These are phyloP conservation scores for Gonatopus flavifemur DNA, from an alignment of 1,140 invertebrate genomes.

Conservation along the genomic window DNA sequence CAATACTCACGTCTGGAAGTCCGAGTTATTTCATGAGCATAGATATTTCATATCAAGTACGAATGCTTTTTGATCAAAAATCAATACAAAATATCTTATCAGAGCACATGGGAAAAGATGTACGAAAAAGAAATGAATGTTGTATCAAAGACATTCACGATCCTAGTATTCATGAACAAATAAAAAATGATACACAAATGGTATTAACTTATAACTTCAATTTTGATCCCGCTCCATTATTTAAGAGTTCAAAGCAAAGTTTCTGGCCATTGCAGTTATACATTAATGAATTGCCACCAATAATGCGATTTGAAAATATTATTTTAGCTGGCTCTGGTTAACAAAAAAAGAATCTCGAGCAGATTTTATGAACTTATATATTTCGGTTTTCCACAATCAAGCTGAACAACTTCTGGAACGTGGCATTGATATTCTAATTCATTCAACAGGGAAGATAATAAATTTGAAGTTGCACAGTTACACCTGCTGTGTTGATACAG, in stretches of 20 bases:
- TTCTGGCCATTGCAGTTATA: constrained; percentile 19
- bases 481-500: no score
- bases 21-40: constrained; percentile 2
- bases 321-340: constrained; percentile 20
- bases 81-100: neutral
- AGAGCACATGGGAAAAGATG: neutral
- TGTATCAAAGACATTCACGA: neutral
- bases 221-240: constrained; percentile 18
- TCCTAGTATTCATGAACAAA: neutral
- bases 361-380: constrained; percentile 14
- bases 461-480: no score
- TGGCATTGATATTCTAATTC: neutral
- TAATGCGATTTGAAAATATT: constrained; percentile 12
- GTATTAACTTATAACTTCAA: constrained; percentile 14
- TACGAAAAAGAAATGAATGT: neutral
- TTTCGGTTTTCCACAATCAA: constrained; percentile 3
- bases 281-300: constrained; percentile 20
- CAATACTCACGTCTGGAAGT: neutral
- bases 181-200: neutral
- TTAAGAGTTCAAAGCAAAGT: constrained; percentile 10
- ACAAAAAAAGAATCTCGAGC: constrained; percentile 12
- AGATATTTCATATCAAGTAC: constrained; percentile 4
- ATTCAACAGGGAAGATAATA: no score
- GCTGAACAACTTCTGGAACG: neutral
- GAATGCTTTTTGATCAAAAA: neutral